These are phyloP conservation scores for Acleris sparsana DNA, from an alignment of 2,888 invertebrate species.

Conservation along the genomic window DNA sequence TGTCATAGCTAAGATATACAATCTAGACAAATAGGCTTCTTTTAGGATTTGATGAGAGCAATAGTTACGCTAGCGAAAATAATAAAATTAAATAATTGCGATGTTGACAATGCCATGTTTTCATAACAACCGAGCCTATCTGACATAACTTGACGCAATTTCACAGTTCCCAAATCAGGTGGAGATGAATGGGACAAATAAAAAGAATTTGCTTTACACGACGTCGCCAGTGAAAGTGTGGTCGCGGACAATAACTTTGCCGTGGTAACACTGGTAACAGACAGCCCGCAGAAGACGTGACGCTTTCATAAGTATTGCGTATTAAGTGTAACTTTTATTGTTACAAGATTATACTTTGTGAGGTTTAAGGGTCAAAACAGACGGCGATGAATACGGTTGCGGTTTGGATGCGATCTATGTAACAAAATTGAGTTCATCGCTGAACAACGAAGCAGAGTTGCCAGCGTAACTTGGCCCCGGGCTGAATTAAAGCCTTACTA, in stretches of 20 bases:
- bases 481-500: no score
- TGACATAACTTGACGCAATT: constrained; percentile 30
- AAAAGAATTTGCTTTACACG: constrained; percentile 33
- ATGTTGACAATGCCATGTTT: constrained; percentile 6
- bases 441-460: no score
- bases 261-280: constrained; percentile 19
- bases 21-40: no score
- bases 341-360: constrained; percentile 3
- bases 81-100: no score
- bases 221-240: constrained; percentile 31
- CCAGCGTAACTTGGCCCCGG: no score
- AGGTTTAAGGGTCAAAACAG: no score
- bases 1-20: no score
- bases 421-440: no score
- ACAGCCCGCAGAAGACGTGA: constrained; percentile 18
- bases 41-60: no score
- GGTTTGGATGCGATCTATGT: no score
- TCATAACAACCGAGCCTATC: constrained; percentile 6
- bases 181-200: constrained; percentile 29
- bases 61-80: no score
- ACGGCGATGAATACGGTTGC: background rate
- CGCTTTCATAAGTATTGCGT: constrained; percentile 24
- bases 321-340: constrained; percentile 21
- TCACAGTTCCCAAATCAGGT: constrained; percentile 10
- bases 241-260: constrained; percentile 27